Percentiles rank a stretch among this genome's conserved stretches.
phyloP scores from a whole-genome alignment of 1,140 invertebrate genomes.

The Anastrepha ludens region DNA sequence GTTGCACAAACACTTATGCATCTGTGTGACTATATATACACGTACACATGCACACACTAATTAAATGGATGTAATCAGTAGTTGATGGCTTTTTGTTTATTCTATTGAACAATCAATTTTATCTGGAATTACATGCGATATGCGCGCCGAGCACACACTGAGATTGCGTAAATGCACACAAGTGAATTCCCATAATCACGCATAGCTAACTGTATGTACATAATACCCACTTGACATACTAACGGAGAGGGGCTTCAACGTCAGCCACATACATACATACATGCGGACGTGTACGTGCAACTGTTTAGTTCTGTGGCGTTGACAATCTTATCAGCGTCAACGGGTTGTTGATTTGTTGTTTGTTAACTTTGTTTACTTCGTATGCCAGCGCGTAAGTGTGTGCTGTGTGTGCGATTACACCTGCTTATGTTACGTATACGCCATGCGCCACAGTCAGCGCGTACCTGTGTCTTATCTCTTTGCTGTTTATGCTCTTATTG shows the following conservation, averaged over 20 bases:
- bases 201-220: neutral
- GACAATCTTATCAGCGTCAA: conserved; percentile 42
- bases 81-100: neutral
- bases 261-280: neutral
- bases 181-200: neutral
- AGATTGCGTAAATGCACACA: neutral
- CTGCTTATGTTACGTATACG: neutral
- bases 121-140: neutral
- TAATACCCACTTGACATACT: conserved; percentile 28
- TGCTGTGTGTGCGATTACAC: neutral
- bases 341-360: conserved; percentile 26
- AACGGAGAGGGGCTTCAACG: neutral
- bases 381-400: neutral
- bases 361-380: conserved; percentile 21
- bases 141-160: neutral
- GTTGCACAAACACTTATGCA: neutral
- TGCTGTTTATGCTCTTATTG: neutral
- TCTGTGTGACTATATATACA: neutral
- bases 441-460: neutral
- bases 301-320: neutral
- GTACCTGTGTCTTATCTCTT: neutral
- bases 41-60: neutral
- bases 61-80: neutral
- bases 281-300: neutral
- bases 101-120: conserved; percentile 23